Percentiles rank a stretch among this genome's conserved stretches.
phyloP scores from a whole-genome alignment of 2,888 invertebrate genomes.

The Hyalella azteca region DNA sequence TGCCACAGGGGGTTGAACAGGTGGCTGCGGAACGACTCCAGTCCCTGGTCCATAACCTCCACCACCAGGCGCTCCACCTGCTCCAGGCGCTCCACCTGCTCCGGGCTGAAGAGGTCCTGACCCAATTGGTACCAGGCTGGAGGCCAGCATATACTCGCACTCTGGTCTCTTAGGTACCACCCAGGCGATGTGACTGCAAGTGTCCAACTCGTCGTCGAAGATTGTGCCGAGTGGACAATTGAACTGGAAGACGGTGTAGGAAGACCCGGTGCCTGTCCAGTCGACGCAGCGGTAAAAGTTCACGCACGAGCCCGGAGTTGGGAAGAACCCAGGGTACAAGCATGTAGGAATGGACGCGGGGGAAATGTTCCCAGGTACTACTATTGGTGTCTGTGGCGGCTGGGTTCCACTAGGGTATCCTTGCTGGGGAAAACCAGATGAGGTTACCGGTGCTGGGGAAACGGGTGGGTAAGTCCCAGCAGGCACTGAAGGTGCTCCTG shows the following conservation, averaged over 20 bases:
- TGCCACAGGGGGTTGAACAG: background rate
- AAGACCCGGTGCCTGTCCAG: constrained; percentile 42
- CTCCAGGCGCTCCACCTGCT: background rate
- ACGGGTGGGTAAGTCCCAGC: background rate
- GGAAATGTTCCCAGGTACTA: constrained; percentile 6
- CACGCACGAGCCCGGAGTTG: constrained; percentile 61
- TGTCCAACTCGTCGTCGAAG: constrained; percentile 59
- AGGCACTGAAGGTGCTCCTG: background rate
- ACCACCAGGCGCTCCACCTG: background rate
- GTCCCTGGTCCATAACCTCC: constrained; percentile 7
- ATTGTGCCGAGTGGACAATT: constrained; percentile 59
- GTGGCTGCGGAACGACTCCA: background rate
- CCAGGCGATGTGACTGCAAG: constrained; percentile 58
- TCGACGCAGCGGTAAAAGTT: constrained; percentile 59
- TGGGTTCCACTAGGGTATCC: background rate
- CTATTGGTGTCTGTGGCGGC: background rate
- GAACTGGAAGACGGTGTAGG: constrained; percentile 58
- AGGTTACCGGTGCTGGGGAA: background rate
- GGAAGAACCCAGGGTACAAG: constrained; percentile 59
- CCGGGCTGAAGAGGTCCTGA: constrained; percentile 33
- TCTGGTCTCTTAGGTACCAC: constrained; percentile 49
- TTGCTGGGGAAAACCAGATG: background rate
- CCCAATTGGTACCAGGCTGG: constrained; percentile 26
- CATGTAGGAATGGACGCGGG: constrained; percentile 44
- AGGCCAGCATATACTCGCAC: constrained; percentile 43